A percentile compares a stretch with the other conserved stretches of the same genome.
phyloP scores from a whole-genome alignment of 1,140 invertebrate species.

The Ceratoteleas bidentatus region DNA sequence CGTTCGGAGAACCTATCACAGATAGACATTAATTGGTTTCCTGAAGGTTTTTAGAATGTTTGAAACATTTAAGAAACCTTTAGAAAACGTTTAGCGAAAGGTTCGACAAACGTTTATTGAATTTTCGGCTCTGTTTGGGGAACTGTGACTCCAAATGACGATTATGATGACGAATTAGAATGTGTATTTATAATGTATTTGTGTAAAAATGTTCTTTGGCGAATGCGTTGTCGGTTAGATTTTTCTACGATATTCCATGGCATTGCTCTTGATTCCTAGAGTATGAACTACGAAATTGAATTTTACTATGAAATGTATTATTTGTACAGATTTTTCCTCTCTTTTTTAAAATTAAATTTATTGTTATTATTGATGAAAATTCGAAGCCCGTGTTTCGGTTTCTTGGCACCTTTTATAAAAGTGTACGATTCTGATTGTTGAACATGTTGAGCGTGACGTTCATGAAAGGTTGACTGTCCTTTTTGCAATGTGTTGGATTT shows the following conservation, averaged over 20 bases:
- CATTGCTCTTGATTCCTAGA: constrained; percentile 46
- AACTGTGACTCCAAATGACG: too few species aligned
- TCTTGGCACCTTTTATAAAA: neutral
- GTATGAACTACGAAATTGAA: constrained; percentile 40
- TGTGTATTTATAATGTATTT: neutral
- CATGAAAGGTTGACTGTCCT: too few species aligned
- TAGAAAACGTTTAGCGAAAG: too few species aligned
- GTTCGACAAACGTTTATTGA: too few species aligned
- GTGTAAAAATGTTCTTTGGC: neutral
- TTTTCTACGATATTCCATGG: constrained; percentile 18
- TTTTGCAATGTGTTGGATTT: too few species aligned
- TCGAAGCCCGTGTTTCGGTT: neutral
- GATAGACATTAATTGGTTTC: too few species aligned
- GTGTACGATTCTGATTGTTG: too few species aligned
- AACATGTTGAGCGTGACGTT: too few species aligned
- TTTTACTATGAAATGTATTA: constrained; percentile 58
- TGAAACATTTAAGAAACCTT: too few species aligned
- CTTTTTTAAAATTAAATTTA: constrained; percentile 60
- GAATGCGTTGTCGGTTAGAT: neutral
- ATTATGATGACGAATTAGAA: neutral
- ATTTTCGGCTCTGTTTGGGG: too few species aligned
- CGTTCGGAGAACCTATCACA: too few species aligned
- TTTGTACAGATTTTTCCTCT: constrained; percentile 57
- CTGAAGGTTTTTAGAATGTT: too few species aligned
- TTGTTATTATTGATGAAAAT: constrained; percentile 52